These are phyloP conservation scores for Hipparchia sbordonii DNA, from an alignment of 2,888 invertebrate species.

Conservation along the genomic window DNA sequence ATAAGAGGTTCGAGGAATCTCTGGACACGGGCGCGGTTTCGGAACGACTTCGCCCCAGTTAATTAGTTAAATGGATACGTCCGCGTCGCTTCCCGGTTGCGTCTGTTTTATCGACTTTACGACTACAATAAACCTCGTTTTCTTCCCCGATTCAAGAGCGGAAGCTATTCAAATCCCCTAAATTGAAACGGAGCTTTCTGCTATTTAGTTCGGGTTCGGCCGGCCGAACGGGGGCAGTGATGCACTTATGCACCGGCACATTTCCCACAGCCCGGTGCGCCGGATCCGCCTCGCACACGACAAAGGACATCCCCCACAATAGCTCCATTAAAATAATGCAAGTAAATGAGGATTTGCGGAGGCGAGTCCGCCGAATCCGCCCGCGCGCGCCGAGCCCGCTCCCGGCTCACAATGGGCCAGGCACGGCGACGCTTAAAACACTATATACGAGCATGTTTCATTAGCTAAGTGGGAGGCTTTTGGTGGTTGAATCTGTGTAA, in stretches of 20 bases:
- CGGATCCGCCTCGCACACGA: slow-evolving; percentile 69
- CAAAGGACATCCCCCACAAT: slow-evolving; percentile 82
- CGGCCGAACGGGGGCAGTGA: slow-evolving; percentile 70
- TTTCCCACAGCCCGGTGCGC: slow-evolving; percentile 68
- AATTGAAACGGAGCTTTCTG: slow-evolving; percentile 64
- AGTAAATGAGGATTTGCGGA: slow-evolving; percentile 82
- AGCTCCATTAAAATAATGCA: slow-evolving; percentile 83
- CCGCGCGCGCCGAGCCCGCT: slow-evolving; percentile 57
- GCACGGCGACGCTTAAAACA: slow-evolving; percentile 69
- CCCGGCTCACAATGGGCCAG: slow-evolving; percentile 67
- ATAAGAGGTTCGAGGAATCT: slow-evolving; percentile 73
- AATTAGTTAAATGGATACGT: slow-evolving; percentile 77
- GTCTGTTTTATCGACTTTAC: slow-evolving; percentile 53
- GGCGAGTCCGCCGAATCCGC: slow-evolving; percentile 75
- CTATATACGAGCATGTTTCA: slow-evolving; percentile 83
- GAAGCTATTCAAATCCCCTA: slow-evolving; percentile 55
- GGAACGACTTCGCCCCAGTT: slow-evolving; percentile 67
- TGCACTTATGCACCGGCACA: slow-evolving; percentile 77
- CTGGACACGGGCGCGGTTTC: slow-evolving; percentile 61
- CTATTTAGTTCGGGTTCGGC: slow-evolving; percentile 61
- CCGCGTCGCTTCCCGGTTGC: slow-evolving; percentile 52
- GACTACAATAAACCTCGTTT: slow-evolving; percentile 60
- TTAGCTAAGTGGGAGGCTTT: slow-evolving; percentile 84
- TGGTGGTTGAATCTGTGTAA: slow-evolving; percentile 82
- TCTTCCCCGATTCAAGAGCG: slow-evolving; percentile 48